Percentiles rank a stretch among this genome's conserved stretches.
phyloP scores from a whole-genome alignment of 1,140 invertebrate genomes.

The Thalassaphorura encarpata region DNA sequence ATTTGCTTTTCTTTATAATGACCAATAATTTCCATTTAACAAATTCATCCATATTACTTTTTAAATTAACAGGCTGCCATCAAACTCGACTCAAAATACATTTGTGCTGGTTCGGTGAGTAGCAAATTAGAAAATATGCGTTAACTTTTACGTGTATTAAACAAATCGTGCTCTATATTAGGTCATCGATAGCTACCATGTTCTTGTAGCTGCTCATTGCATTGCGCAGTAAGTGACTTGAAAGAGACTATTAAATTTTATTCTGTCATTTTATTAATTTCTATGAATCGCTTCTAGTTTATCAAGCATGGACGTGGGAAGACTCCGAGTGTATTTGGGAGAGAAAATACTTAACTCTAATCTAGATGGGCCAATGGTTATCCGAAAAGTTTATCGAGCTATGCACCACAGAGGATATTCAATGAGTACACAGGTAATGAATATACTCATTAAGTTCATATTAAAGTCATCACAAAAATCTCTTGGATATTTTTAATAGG shows the following conservation, averaged over 20 bases:
- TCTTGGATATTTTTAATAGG: background rate
- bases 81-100: conserved; percentile 3
- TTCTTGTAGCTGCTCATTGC: background rate
- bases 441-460: background rate
- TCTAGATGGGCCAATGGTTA: conserved; percentile 1
- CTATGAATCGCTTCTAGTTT: background rate
- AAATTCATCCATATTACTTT: no score
- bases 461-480: background rate
- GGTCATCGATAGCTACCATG: background rate
- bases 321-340: conserved; percentile 4
- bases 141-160: background rate
- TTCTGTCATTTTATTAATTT: background rate
- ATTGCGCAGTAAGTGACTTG: conserved; percentile 5
- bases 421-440: background rate
- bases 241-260: background rate
- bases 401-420: conserved; percentile 6
- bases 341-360: conserved; percentile 6
- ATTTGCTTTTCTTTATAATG: no score
- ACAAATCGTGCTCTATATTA: background rate
- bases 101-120: background rate
- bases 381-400: background rate
- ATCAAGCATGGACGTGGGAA: background rate
- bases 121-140: background rate
- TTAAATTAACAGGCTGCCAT: background rate
- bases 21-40: no score